Base-by-base conservation (phyloP, 2,113 vertebrate species). In the Ceyx melanurus region DNA sequence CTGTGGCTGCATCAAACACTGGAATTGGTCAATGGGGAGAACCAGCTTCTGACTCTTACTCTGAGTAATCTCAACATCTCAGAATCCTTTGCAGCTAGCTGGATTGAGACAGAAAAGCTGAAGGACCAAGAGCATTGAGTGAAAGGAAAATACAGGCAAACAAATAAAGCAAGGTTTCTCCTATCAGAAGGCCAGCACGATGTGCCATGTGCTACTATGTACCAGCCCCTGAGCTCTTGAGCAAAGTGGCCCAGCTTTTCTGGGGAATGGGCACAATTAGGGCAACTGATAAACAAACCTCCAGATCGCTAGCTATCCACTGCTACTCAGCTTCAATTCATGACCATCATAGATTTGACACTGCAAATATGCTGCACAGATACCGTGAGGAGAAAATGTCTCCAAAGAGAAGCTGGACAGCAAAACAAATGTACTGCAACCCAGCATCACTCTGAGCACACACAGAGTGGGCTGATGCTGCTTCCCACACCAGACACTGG, bases 61-160 rank as follows among this genome's bases (percentile, higher is more conserved):
- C 57, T 89, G 78, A 87, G 66, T 67, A 51, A 84, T 70, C 86
- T 90, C 60, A 79, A 31, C 19, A 79, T 73, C 78, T 80, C 83
- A 46, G 74, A 82, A 83, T 67, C 64, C 42, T 82, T 81, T 51
- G 15, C 75, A 92, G 57, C 72, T 78, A 78, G 53, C 58, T 73
- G 78, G 78, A 66, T 45, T 0, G 13, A 87, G 71, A 90, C 71
- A 87, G 70, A 88, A 92, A 66, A 85, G 71, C 84, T 70, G 50
- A 75, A 80, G 46, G 74, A 82, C 74, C 77, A 50, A 92, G 19
- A 62, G 31, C 46, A 62, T 2, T 25, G 54, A 46, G 1, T 89
- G 86, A 74, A 68, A 79, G 42, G 37, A 78, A 60, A 87, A 66
- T 18, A 82, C 19, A 70, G 46, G 56, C 33, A 75, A 89, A 92